Evolutionary conservation across 2,797 vertebrate species (phyloP), one percentile per base, ranked within the genome.

Genomic region (Scomberomorus guttatus): DNA sequence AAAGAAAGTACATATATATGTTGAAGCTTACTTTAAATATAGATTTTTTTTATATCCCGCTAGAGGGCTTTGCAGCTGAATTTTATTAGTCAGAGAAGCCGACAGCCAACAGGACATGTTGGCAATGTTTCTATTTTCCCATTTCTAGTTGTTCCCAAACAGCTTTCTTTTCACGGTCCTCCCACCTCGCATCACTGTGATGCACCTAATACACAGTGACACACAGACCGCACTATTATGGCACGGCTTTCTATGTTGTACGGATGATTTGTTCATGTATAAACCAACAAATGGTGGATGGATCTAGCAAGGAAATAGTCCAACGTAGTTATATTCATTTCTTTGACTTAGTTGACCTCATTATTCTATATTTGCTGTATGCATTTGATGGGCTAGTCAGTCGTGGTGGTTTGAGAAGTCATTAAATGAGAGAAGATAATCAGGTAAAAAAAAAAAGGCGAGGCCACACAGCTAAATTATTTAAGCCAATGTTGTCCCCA

Each of bases 301-400:
- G 69, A 84, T 79, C 76, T 44, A 66, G 65, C 32, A 8, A 76
- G 84, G 67, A 92, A 93, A 87, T 89, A 87, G 90, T 86, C 80
- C 84, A 83, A 52, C 80, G 88, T 93, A 86, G 87, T 95, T 93
- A 91, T 75, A 89, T 90, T 88, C 63, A 87, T 91, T 90, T 85
- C 76, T 72, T 57, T 22, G 59, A 86, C 80, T 82, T 58, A 75
- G 72, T 69, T 79, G 87, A 84, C 88, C 91, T 94, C 78, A 83
- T 94, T 94, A 92, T 90, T 87, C 79, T 82, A 52, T 57, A 86
- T 88, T 86, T 87, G 73, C 72, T 34, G 75, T 71, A 70, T 84
- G 81, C 54, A 74, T 87, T 87, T 90, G 79, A 93, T 51, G 85
- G 79, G 77, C 68, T 65, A 74, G 80, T 85, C 89, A 88, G 46